Evolutionary conservation across 2,113 vertebrate genomes (phyloP).

Genomic region (Oncorhynchus kisutch): DNA sequence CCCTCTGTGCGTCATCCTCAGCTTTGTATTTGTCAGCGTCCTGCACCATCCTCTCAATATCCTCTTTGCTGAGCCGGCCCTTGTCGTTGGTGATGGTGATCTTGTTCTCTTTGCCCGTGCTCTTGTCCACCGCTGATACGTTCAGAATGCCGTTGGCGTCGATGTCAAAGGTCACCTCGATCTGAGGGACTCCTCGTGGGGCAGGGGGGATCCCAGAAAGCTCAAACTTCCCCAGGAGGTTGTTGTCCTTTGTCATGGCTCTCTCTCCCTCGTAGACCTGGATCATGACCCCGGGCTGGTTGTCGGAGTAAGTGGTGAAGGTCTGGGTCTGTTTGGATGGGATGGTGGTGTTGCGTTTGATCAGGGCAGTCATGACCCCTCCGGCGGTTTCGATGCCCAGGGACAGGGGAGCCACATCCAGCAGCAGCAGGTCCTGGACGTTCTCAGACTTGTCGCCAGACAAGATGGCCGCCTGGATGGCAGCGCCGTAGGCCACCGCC

Average conservation of each 20-base stretch:
- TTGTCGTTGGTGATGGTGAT: conserved; percentile 63
- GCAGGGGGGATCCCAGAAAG: conserved; percentile 44
- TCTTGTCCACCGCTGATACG: conserved; percentile 50
- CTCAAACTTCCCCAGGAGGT: conserved; percentile 33
- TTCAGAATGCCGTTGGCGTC: conserved; percentile 55
- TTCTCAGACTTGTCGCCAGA: too few species aligned
- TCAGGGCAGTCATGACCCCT: conserved; percentile 76
- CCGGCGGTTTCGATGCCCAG: conserved; percentile 84
- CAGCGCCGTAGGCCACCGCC: conserved; percentile 84
- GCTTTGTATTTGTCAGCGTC: conserved; percentile 53
- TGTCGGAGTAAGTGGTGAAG: conserved; percentile 81
- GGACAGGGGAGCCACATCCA: conserved; percentile 82
- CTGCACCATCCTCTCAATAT: conserved; percentile 60
- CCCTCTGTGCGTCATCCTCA: conserved; percentile 47
- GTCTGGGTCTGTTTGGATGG: conserved; percentile 83
- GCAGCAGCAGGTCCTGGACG: conserved; percentile 69
- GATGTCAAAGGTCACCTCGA: conserved; percentile 55
- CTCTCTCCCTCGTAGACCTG: too few species aligned
- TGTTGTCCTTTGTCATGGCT: too few species aligned
- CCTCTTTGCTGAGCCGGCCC: conserved; percentile 58
- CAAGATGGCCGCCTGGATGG: conserved; percentile 79
- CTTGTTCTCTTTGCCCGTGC: conserved; percentile 57
- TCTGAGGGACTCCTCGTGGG: conserved; percentile 50
- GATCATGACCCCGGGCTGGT: conserved; percentile 66
- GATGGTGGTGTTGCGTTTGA: conserved; percentile 77